These are phyloP conservation scores for Ophiodon elongatus DNA, from an alignment of 2,113 vertebrate species.

Conservation along the genomic window DNA sequence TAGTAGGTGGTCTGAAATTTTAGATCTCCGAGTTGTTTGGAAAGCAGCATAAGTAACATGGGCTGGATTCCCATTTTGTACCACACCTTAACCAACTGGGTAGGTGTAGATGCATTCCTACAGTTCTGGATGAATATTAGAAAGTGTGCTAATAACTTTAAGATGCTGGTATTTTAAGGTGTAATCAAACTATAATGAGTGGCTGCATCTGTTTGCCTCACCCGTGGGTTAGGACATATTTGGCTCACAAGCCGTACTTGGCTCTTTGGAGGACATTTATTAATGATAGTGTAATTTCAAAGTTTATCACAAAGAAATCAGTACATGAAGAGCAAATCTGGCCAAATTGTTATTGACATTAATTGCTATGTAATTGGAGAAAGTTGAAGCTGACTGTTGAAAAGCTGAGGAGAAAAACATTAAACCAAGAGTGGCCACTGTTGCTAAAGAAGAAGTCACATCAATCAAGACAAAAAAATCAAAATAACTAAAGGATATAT, in stretches of 20 bases:
- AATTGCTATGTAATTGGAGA: not conserved
- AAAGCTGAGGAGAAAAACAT: not conserved
- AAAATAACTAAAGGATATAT: not conserved
- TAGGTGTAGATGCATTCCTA: not conserved
- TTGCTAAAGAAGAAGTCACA: not conserved
- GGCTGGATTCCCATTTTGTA: not conserved
- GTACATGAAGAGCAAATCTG: not conserved
- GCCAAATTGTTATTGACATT: not conserved
- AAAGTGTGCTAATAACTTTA: not conserved
- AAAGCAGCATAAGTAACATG: too few relatives aligned
- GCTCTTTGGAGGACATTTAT: constrained; percentile 5
- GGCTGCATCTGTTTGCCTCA: not conserved
- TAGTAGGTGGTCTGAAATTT: too few relatives aligned
- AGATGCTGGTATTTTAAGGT: not conserved
- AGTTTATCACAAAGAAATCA: constrained; percentile 13
- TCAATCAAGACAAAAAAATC: not conserved
- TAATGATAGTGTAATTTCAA: constrained; percentile 9
- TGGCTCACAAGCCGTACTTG: not conserved
- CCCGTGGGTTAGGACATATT: not conserved
- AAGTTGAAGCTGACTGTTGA: constrained; percentile 2
- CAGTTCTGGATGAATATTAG: not conserved
- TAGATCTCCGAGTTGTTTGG: too few relatives aligned
- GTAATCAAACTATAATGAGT: not conserved
- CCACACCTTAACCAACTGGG: too few relatives aligned
- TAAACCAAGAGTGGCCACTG: not conserved